Conservation (phyloP, 2,797 vertebrate species). For the Coranthus polyacanthus region DNA sequence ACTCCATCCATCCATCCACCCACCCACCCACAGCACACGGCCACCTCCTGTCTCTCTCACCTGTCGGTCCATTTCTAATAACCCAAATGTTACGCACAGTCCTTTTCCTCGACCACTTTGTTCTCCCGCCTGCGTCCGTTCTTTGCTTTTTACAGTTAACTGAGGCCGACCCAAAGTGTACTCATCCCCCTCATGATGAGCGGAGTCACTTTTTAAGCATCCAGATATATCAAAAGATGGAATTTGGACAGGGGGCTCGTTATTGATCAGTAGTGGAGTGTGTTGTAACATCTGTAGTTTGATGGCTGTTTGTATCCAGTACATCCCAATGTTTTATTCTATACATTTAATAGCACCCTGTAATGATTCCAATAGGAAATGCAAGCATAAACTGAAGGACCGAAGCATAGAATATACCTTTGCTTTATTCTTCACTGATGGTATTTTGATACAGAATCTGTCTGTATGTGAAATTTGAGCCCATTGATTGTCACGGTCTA, state of each 20-base stretch:
- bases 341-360: conserved; percentile 26
- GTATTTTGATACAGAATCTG: conserved; percentile 50
- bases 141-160: conserved; percentile 60
- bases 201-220: conserved; percentile 38
- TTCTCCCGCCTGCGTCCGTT: conserved; percentile 52
- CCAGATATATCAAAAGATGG: conserved; percentile 31
- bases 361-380: conserved; percentile 27
- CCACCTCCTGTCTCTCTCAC: conserved; percentile 54
- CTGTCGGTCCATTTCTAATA: conserved; percentile 57
- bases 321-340: conserved; percentile 46
- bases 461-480: conserved; percentile 56
- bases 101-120: conserved; percentile 45
- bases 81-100: conserved; percentile 51
- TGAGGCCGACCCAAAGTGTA: conserved; percentile 46
- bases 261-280: conserved; percentile 59
- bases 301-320: conserved; percentile 61
- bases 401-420: conserved; percentile 35
- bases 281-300: conserved; percentile 57
- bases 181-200: too few species aligned
- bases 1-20: conserved; percentile 33
- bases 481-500: conserved; percentile 37
- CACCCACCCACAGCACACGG: conserved; percentile 34
- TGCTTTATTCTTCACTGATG: conserved; percentile 33
- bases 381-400: conserved; percentile 12
- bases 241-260: conserved; percentile 38